Evolutionary conservation across 2,797 vertebrate species (phyloP), one percentile per base, ranked within the genome.

Genomic region (Dendrocincla tyrannina): DNA sequence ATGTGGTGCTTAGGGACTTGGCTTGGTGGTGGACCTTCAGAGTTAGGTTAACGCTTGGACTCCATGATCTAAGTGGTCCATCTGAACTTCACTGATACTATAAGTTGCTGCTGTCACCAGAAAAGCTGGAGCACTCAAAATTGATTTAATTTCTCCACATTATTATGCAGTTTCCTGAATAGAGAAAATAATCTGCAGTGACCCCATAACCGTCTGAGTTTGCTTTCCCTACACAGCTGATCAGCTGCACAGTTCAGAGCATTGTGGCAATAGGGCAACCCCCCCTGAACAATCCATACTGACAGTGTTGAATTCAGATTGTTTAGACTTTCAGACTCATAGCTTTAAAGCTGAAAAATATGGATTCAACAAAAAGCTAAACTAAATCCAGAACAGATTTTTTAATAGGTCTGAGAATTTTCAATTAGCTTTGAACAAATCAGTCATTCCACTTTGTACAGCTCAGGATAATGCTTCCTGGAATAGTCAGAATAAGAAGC

Each of bases 391-490:
- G 6, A 53, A 47, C 2, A 53, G 49, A 53, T 53, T 82, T 94
- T 83, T 91, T 60, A 85, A 91, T 53, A 62, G 49, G 68, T 63
- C 69, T 78, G 50, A 91, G 75, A 88, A 53, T 77, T 90, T 96
- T 95, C 83, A 77, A 62, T 74, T 70, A 85, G 28, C 49, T 91
- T 77, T 70, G 64, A 91, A 92, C 5, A 89, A 70, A 86, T 86
- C 56, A 74, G 37, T 70, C 67, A 53, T 66, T 90, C 0, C 0
- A 63, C 52, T 91, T 73, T 39, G 25, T 76, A 47, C 70, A 70
- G n/a, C 39, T 76, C 66, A 59, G 24, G 39, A 39, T 78, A 92
- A 84, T 8, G 24, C 5, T 87, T 95, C 67, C 70, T 86, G 30
- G 68, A 94, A 88, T 0, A 86, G 37, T 27, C 35, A 64, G 74